A percentile compares a stretch with the other conserved stretches of the same genome.
Conservation (phyloP, 2,113 vertebrate species). For the Poeciliopsis retropinna region DNA sequence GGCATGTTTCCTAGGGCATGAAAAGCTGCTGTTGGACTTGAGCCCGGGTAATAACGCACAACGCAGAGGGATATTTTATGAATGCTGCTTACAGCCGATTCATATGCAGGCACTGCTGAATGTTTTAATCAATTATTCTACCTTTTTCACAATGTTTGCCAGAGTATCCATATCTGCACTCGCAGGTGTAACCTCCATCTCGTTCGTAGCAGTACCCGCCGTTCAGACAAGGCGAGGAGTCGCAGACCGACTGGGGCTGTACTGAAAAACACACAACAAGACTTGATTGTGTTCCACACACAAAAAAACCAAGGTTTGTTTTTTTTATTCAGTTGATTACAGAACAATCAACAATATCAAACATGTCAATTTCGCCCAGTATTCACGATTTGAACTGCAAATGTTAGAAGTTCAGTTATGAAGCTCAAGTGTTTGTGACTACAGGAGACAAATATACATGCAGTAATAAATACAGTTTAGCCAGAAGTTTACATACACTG, state of each 20-base stretch:
- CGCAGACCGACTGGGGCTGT: slow-evolving; percentile 89
- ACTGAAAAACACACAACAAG: slow-evolving; percentile 84
- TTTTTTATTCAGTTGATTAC: slow-evolving; percentile 22
- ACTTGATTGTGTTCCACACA: slow-evolving; percentile 73
- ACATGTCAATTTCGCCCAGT: slow-evolving; percentile 31
- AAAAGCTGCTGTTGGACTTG: slow-evolving; percentile 27
- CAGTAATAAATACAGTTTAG: not conserved
- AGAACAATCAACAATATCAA: slow-evolving; percentile 29
- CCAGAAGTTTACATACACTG: not conserved
- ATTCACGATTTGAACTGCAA: slow-evolving; percentile 18
- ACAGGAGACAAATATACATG: not conserved
- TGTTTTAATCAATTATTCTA: slow-evolving; percentile 53
- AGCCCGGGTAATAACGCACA: slow-evolving; percentile 27
- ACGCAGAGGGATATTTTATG: slow-evolving; percentile 16
- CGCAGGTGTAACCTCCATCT: slow-evolving; percentile 88
- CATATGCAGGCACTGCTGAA: not conserved
- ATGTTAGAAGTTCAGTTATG: slow-evolving; percentile 10
- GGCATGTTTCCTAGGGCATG: slow-evolving; percentile 48
- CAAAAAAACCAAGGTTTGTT: slow-evolving; percentile 24
- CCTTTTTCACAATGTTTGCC: slow-evolving; percentile 95
- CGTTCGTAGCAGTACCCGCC: slow-evolving; percentile 91
- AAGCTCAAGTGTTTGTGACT: not conserved
- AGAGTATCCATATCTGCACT: slow-evolving; percentile 89
- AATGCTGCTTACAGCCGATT: slow-evolving; percentile 1
- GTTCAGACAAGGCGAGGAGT: slow-evolving; percentile 95